These are phyloP conservation scores for Dendrocopos noguchii DNA, from an alignment of 2,113 vertebrate species.

Conservation along the genomic window DNA sequence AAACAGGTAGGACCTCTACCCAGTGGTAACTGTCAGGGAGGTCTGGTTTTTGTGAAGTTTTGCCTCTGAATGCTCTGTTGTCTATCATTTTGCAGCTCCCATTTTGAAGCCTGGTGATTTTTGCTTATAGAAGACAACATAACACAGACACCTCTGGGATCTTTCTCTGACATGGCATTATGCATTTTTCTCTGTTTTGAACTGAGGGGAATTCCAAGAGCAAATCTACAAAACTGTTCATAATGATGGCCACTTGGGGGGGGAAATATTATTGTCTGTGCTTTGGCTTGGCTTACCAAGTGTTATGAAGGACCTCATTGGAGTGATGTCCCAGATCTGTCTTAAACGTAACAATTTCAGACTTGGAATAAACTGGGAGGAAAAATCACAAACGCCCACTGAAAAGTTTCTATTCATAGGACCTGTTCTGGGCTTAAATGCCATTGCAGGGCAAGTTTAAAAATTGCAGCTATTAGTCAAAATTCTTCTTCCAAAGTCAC, in stretches of 20 bases:
- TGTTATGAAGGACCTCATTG: neutral
- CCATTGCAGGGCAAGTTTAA: neutral
- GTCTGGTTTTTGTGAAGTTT: neutral
- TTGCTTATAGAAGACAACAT: neutral
- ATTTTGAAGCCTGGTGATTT: conserved; percentile 19
- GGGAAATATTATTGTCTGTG: neutral
- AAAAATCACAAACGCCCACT: conserved; percentile 39
- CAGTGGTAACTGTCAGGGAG: neutral
- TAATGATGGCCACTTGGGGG: neutral
- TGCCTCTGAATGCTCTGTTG: neutral
- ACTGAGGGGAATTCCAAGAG: neutral
- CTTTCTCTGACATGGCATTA: neutral
- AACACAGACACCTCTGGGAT: neutral
- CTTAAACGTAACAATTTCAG: neutral
- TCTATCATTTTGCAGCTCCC: neutral
- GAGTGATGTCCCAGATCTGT: conserved; percentile 50
- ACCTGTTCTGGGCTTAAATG: neutral
- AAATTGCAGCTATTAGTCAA: neutral
- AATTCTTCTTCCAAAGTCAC: neutral
- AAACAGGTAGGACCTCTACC: neutral
- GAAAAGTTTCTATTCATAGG: conserved; percentile 36
- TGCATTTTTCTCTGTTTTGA: neutral
- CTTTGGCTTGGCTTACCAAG: neutral
- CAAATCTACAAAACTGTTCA: neutral
- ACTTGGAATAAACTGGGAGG: conserved; percentile 24